These are phyloP conservation scores for Cavia aperea DNA, from an alignment of 2,113 vertebrate species.

Conservation along the genomic window DNA sequence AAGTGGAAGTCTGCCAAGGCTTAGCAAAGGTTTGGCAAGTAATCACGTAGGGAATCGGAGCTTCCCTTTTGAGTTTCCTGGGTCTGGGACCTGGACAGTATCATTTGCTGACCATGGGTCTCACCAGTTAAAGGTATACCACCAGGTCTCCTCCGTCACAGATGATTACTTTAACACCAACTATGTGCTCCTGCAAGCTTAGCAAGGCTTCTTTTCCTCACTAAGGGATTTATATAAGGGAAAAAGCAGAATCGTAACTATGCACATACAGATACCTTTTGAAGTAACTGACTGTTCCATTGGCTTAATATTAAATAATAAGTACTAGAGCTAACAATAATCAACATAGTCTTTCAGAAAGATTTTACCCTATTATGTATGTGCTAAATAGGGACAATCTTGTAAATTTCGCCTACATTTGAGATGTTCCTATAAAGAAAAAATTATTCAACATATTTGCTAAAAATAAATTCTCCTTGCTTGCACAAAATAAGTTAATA, in stretches of 20 bases:
- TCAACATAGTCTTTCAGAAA: background rate
- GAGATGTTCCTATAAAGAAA: background rate
- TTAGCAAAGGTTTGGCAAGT: conserved; percentile 31
- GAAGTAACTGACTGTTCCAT: background rate
- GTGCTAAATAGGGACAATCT: background rate
- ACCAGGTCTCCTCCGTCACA: background rate
- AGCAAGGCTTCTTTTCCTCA: conserved; percentile 1
- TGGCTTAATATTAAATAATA: background rate
- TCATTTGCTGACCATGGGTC: background rate
- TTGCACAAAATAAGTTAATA: background rate
- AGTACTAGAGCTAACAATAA: background rate
- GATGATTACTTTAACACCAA: background rate
- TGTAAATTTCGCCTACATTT: background rate
- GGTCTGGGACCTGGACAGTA: background rate
- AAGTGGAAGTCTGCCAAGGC: conserved; percentile 45
- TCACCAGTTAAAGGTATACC: background rate
- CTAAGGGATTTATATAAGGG: background rate
- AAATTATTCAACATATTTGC: background rate
- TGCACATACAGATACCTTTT: background rate
- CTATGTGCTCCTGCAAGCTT: background rate
- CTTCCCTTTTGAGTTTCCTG: conserved; percentile 35
- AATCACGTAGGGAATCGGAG: background rate
- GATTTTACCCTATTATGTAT: background rate
- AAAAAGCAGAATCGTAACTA: background rate
- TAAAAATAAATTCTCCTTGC: background rate